These are phyloP conservation scores for Rhincodon typus DNA, from an alignment of 2,797 vertebrate genomes.

Conservation along the genomic window DNA sequence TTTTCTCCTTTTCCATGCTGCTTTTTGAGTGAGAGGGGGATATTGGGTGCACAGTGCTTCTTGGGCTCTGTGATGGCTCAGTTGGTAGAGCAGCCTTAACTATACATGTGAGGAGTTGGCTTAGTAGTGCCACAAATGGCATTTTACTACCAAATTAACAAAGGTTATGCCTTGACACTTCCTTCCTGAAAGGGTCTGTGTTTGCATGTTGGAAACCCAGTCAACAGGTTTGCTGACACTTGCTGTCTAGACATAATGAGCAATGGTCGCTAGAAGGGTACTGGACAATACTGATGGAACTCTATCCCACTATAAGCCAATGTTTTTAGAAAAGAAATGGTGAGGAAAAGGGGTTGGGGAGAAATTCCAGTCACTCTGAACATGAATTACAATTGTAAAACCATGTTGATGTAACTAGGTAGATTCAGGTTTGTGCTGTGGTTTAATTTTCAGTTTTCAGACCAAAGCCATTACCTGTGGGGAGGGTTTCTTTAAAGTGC, in stretches of 20 bases:
- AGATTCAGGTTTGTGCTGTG: not conserved
- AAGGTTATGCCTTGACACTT: not conserved
- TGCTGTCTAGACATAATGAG: not conserved
- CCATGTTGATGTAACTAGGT: not conserved
- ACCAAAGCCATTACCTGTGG: not conserved
- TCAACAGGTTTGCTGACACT: not conserved
- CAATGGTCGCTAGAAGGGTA: not conserved
- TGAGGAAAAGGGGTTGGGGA: not conserved
- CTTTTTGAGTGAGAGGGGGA: not conserved
- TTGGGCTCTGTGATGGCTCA: not conserved
- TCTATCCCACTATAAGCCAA: not conserved
- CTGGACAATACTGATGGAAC: not conserved
- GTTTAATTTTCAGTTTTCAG: not conserved
- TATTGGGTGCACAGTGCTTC: not conserved
- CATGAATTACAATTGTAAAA: not conserved
- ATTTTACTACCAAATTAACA: not conserved
- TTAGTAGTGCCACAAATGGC: not conserved
- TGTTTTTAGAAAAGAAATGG: not conserved
- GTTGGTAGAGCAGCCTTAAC: not conserved
- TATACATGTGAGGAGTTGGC: not conserved
- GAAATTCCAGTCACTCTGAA: not conserved
- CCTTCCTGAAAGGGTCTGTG: not conserved
- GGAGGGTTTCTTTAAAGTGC: not conserved
- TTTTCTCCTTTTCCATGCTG: not conserved
- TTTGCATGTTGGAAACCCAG: not conserved